Percentiles rank a stretch among this genome's conserved stretches.
phyloP scores from a whole-genome alignment of 1,140 invertebrate genomes.

The Pseudoatta argentina region DNA sequence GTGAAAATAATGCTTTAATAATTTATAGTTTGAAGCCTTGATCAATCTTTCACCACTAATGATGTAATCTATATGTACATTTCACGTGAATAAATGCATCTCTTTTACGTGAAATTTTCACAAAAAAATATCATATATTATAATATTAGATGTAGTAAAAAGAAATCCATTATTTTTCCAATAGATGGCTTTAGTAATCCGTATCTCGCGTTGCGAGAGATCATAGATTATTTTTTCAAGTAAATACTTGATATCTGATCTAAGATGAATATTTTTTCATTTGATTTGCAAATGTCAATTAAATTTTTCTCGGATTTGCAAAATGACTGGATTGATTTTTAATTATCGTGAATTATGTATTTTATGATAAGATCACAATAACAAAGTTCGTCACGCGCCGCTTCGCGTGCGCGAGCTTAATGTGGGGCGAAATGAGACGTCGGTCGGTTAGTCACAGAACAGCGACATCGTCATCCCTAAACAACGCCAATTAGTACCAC shows the following conservation, averaged over 20 bases:
- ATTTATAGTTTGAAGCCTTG: neutral
- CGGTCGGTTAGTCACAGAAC: slow-evolving; percentile 56
- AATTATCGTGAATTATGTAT: slow-evolving; percentile 37
- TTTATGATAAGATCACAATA: slow-evolving; percentile 41
- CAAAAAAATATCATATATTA: neutral
- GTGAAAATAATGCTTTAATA: neutral
- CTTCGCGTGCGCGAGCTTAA: slow-evolving; percentile 34
- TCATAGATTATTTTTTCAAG: neutral
- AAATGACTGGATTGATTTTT: slow-evolving; percentile 35
- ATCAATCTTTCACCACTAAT: neutral
- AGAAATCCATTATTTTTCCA: too few species aligned
- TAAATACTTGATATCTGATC: neutral
- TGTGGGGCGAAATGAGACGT: slow-evolving; percentile 51
- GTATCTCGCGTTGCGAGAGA: too few species aligned
- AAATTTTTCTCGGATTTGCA: neutral
- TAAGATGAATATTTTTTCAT: neutral
- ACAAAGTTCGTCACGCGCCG: slow-evolving; percentile 35
- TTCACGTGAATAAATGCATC: neutral
- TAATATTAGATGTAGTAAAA: too few species aligned
- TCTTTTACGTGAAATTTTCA: neutral
- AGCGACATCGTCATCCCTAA: slow-evolving; percentile 66
- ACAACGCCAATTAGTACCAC: slow-evolving; percentile 73
- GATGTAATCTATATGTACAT: neutral
- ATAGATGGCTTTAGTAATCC: too few species aligned
- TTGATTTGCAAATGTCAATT: slow-evolving; percentile 13